These are phyloP conservation scores for Idris sp. DNA, from an alignment of 1,140 invertebrate genomes.

Conservation along the genomic window DNA sequence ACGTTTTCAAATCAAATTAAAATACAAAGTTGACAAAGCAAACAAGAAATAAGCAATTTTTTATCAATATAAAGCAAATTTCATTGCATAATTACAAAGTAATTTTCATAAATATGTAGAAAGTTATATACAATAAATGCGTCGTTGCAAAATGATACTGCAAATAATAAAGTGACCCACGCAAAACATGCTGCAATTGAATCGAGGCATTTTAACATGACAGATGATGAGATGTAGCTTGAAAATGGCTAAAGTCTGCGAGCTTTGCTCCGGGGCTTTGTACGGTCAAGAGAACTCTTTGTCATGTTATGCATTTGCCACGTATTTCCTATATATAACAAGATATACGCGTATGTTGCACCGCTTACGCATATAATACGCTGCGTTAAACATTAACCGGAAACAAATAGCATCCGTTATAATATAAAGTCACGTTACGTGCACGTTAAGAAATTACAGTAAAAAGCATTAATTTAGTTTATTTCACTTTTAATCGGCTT, in stretches of 20 bases:
- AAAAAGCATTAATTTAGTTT: slow-evolving; percentile 37
- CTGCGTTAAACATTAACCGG: slow-evolving; percentile 43
- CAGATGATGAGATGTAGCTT: slow-evolving; percentile 20
- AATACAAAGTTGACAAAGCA: too few species aligned
- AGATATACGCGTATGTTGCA: slow-evolving; percentile 16
- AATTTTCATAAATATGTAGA: too few species aligned
- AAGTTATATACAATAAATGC: too few species aligned
- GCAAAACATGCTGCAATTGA: slow-evolving; percentile 26
- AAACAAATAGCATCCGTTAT: slow-evolving; percentile 55
- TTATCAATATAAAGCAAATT: too few species aligned
- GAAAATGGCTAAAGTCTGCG: slow-evolving; percentile 26
- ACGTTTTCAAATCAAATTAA: too few species aligned
- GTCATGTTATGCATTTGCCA: slow-evolving; percentile 29
- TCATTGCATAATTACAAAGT: too few species aligned
- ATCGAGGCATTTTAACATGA: slow-evolving; percentile 18
- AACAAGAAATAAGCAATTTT: too few species aligned
- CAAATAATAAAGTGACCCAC: slow-evolving; percentile 29
- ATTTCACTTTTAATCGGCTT: slow-evolving; percentile 32
- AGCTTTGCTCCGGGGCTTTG: slow-evolving; percentile 20
- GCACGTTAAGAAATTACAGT: slow-evolving; percentile 40
- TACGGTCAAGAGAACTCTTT: slow-evolving; percentile 44
- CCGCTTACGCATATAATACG: slow-evolving; percentile 31
- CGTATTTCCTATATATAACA: slow-evolving; percentile 23
- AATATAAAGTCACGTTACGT: slow-evolving; percentile 38
- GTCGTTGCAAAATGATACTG: slow-evolving; percentile 6